Percentiles rank a stretch among this genome's conserved stretches.
phyloP scores from a whole-genome alignment of 2,888 invertebrate genomes.

The Pristionchus exspectatus region DNA sequence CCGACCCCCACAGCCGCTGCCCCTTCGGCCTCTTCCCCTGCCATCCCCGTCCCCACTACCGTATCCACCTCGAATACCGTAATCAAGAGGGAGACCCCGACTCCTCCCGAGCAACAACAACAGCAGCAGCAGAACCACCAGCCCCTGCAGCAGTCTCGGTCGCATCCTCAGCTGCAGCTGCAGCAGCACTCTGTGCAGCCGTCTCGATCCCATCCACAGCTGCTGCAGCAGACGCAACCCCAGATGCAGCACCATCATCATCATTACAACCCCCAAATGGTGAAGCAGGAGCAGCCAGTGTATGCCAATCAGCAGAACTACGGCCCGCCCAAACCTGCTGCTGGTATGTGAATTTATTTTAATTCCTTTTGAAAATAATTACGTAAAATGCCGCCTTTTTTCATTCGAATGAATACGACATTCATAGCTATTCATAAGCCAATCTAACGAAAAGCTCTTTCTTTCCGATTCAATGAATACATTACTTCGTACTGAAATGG shows the following conservation, averaged over 20 bases:
- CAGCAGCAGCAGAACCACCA: slow-evolving; percentile 46
- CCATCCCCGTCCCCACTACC: neutral
- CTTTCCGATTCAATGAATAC: neutral
- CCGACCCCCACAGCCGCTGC: slow-evolving; percentile 36
- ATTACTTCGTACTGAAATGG: neutral
- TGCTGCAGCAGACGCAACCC: slow-evolving; percentile 8
- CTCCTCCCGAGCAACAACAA: slow-evolving; percentile 35
- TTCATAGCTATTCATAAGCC: too few species aligned
- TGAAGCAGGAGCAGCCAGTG: slow-evolving; percentile 3
- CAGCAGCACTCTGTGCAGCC: slow-evolving; percentile 33
- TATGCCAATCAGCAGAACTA: slow-evolving; percentile 9
- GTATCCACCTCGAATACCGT: slow-evolving; percentile 3
- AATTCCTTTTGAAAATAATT: neutral
- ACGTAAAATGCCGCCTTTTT: too few species aligned
- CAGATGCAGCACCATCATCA: slow-evolving; percentile 27
- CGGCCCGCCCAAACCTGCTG: neutral
- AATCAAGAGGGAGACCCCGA: slow-evolving; percentile 11
- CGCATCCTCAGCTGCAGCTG: slow-evolving; percentile 9
- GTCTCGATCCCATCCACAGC: slow-evolving; percentile 36
- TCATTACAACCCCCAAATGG: neutral
- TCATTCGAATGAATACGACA: too few species aligned
- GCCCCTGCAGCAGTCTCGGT: slow-evolving; percentile 52
- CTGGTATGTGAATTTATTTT: slow-evolving; percentile 22
- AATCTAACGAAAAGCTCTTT: neutral
- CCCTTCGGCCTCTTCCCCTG: neutral